These are phyloP conservation scores for Rhombomys opimus DNA, from an alignment of 2,113 vertebrate species.

Conservation along the genomic window DNA sequence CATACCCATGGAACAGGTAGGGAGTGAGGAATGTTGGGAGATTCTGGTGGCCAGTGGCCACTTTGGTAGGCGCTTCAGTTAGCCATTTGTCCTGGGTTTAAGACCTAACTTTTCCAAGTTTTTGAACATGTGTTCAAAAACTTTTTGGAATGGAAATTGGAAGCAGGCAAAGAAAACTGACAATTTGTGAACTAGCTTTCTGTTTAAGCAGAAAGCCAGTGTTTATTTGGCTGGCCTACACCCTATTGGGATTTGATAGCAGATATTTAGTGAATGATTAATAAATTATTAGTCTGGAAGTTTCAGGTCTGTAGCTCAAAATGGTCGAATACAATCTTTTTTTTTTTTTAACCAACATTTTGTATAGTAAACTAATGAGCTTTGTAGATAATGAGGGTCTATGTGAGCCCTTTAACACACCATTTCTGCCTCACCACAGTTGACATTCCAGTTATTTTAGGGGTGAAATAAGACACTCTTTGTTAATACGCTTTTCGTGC, in stretches of 20 bases:
- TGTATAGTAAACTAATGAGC: neutral
- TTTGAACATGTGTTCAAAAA: neutral
- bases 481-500: neutral
- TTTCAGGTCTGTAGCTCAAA: slow-evolving; percentile 5
- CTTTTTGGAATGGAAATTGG: neutral
- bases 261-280: slow-evolving; percentile 28
- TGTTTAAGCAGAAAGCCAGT: neutral
- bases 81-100: neutral
- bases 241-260: neutral
- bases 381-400: neutral
- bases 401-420: neutral
- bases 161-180: neutral
- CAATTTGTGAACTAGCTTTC: slow-evolving; percentile 18
- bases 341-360: neutral
- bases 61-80: neutral
- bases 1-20: neutral
- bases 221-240: slow-evolving; percentile 54
- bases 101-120: neutral
- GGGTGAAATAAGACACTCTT: neutral
- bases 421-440: neutral
- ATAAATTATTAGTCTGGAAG: slow-evolving; percentile 27
- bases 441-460: neutral
- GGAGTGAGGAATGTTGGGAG: neutral
- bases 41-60: neutral
- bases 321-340: neutral